Conservation (phyloP, 2,888 invertebrate species). For the Perdita meconis region DNA sequence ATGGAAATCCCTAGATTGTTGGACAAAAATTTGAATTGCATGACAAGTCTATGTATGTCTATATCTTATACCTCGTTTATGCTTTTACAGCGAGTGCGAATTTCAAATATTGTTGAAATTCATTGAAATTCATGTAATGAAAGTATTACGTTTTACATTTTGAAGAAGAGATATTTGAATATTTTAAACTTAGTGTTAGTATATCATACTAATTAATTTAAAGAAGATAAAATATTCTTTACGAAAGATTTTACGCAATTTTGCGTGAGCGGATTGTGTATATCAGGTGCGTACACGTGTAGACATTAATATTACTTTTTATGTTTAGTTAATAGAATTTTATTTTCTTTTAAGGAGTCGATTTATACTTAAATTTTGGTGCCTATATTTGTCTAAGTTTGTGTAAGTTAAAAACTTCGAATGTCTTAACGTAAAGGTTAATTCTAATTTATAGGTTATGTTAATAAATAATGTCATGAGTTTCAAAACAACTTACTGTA, state of each 20-base stretch:
- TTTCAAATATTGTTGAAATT: too few relatives aligned
- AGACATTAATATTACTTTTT: background rate
- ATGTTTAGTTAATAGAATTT: background rate
- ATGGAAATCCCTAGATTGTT: too few relatives aligned
- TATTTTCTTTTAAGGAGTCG: background rate
- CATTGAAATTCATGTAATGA: slow-evolving; percentile 4
- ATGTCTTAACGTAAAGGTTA: background rate
- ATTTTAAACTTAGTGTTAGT: background rate
- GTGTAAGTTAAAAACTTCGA: background rate
- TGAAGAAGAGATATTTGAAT: background rate
- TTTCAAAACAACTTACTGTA: background rate
- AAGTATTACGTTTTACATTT: background rate
- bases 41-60: too few relatives aligned
- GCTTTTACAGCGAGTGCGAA: too few relatives aligned
- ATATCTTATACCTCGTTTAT: too few relatives aligned
- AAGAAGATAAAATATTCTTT: too few relatives aligned
- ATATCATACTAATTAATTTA: background rate
- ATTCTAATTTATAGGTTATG: slow-evolving; percentile 14
- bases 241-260: background rate
- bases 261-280: background rate
- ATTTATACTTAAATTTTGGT: too few relatives aligned
- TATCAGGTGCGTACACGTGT: slow-evolving; percentile 14
- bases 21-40: too few relatives aligned
- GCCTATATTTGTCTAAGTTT: background rate
- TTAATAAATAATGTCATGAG: slow-evolving; percentile 1